phyloP scores from a whole-genome alignment of 64 coral and sea anemone species.

The Porites australiensis region DNA sequence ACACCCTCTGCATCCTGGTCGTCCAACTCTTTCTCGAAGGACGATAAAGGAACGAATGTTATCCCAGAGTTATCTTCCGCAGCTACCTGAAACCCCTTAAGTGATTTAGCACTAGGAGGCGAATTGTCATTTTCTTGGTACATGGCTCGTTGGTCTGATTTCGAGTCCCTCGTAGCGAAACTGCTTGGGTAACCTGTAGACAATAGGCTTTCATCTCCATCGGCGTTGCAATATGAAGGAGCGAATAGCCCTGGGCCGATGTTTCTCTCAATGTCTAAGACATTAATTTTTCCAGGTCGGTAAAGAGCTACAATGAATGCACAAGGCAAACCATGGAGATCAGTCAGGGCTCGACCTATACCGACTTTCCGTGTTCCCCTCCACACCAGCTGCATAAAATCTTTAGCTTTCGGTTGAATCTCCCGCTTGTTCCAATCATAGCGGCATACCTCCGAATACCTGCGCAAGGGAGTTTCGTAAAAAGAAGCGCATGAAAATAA shows the following conservation, averaged over 20 bases:
- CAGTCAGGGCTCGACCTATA: constrained; percentile 20
- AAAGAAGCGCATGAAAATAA: no score
- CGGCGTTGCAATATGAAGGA: constrained; percentile 35
- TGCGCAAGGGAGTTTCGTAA: not conserved
- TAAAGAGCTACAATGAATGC: constrained; percentile 62
- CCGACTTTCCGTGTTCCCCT: constrained; percentile 50
- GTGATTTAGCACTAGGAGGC: no score
- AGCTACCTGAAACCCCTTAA: not conserved
- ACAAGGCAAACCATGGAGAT: not conserved
- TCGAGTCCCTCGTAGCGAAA: not conserved
- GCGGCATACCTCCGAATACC: constrained; percentile 12
- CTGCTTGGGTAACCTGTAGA: constrained; percentile 9
- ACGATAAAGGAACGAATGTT: not conserved
- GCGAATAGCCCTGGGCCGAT: not conserved
- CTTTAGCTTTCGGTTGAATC: constrained; percentile 7
- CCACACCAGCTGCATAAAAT: constrained; percentile 55
- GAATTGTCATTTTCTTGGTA: not conserved
- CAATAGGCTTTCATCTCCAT: not conserved
- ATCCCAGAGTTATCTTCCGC: not conserved
- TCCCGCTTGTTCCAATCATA: constrained; percentile 18
- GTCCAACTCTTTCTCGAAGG: not conserved
- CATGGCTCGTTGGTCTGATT: not conserved
- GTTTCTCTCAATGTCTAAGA: not conserved
- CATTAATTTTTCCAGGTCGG: constrained; percentile 21
- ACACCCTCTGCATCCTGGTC: not conserved